Percentiles rank a stretch among this genome's conserved stretches.
Conservation (phyloP, 1,140 invertebrate species). For the Samia ricini region DNA sequence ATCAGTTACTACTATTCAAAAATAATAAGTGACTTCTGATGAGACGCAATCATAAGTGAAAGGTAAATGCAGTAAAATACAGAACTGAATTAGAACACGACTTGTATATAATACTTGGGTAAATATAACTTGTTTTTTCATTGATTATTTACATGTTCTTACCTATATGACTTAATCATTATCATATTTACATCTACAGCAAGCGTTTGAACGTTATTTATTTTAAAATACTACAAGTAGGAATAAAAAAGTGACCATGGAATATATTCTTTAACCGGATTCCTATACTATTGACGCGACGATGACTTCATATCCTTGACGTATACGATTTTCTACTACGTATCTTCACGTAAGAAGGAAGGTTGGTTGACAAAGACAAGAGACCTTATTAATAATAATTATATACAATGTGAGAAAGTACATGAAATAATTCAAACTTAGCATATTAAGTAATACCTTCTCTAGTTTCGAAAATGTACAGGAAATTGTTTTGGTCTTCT, state of each 20-base stretch:
- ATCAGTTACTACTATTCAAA: not conserved
- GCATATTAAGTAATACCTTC: too few relatives aligned
- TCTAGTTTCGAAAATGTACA: too few relatives aligned
- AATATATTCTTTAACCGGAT: constrained; percentile 65
- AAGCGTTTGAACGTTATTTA: too few relatives aligned
- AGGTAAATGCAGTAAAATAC: not conserved
- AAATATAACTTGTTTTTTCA: not conserved
- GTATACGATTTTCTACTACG: constrained; percentile 51
- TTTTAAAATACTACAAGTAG: not conserved
- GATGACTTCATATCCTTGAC: constrained; percentile 63
- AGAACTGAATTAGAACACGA: not conserved
- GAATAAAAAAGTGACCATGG: constrained; percentile 66
- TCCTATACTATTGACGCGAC: constrained; percentile 42
- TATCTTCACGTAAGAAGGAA: too few relatives aligned
- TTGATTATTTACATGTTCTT: not conserved
- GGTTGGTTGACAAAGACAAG: too few relatives aligned
- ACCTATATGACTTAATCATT: too few relatives aligned
- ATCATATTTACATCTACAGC: too few relatives aligned
- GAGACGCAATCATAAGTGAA: not conserved
- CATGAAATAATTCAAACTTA: too few relatives aligned
- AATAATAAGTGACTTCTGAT: not conserved
- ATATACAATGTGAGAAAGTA: too few relatives aligned
- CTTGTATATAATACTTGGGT: too few relatives aligned
- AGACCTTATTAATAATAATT: too few relatives aligned
- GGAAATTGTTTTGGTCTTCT: too few relatives aligned